phyloP scores from a whole-genome alignment of 2,797 vertebrate species.

The Sebastes iracundus region DNA sequence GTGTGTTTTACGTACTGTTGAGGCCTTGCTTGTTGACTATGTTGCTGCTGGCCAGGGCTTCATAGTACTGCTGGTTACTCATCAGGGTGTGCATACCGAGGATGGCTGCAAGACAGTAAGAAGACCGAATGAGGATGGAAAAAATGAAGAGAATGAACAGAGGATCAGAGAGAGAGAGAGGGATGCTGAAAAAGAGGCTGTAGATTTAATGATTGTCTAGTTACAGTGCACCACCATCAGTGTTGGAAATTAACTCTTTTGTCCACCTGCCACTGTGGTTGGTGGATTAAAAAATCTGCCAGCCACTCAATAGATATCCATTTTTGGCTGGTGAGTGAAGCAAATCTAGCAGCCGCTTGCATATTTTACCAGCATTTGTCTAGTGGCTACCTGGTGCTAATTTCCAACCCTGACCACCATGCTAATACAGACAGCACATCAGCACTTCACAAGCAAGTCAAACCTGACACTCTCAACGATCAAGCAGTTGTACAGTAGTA shows the following conservation, averaged over 20 bases:
- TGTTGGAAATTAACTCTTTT: no score
- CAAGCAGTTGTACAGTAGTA: neutral
- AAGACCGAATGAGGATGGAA: conserved; percentile 29
- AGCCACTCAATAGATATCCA: no score
- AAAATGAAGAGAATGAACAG: neutral
- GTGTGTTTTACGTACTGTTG: conserved; percentile 88
- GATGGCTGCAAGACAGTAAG: conserved; percentile 85
- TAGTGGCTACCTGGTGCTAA: no score
- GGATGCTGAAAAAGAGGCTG: neutral
- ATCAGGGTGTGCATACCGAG: conserved; percentile 99
- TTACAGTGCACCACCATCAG: conserved; percentile 13
- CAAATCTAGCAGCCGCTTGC: no score
- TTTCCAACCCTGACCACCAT: conserved; percentile 6
- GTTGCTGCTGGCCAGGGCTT: conserved; percentile 94
- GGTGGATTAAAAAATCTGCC: no score
- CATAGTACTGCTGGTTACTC: conserved; percentile 99
- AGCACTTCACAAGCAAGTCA: conserved; percentile 1
- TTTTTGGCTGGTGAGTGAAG: no score
- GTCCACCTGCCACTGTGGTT: no score
- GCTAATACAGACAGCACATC: conserved; percentile 17
- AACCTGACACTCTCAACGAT: neutral
- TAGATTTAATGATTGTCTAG: neutral
- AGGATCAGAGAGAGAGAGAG: neutral
- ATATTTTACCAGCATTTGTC: no score
- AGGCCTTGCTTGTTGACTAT: conserved; percentile 99